Percentiles rank a stretch among this genome's conserved stretches.
phyloP scores from a whole-genome alignment of 2,888 invertebrate species.

The Heteropelma amictum region DNA sequence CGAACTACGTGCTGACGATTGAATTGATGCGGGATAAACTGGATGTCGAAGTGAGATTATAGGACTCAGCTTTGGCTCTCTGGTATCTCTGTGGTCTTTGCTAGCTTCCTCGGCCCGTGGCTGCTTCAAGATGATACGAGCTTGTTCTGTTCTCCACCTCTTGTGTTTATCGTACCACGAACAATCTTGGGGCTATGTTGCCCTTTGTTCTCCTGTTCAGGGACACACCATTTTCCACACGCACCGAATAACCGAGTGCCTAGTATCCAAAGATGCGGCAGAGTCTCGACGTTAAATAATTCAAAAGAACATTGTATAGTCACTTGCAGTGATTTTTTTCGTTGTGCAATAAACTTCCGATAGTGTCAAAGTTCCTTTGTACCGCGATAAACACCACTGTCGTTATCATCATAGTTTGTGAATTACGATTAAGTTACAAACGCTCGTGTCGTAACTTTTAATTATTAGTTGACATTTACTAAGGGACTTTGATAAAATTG shows the following conservation, averaged over 20 bases:
- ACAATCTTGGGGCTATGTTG: slow-evolving; percentile 39
- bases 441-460: too few species aligned
- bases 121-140: slow-evolving; percentile 45
- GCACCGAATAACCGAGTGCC: slow-evolving; percentile 1
- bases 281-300: too few species aligned
- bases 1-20: slow-evolving; percentile 48
- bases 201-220: slow-evolving; percentile 12
- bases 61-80: slow-evolving; percentile 40
- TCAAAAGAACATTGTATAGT: too few species aligned
- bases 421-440: too few species aligned
- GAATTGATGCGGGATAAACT: slow-evolving; percentile 55
- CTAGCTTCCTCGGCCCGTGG: slow-evolving; percentile 11
- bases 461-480: too few species aligned
- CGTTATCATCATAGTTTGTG: too few species aligned
- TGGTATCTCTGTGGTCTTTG: slow-evolving; percentile 44
- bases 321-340: too few species aligned
- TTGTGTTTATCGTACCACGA: slow-evolving; percentile 1
- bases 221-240: background rate
- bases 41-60: slow-evolving; percentile 53
- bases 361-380: too few species aligned
- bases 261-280: too few species aligned
- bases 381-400: too few species aligned
- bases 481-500: too few species aligned
- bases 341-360: too few species aligned
- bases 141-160: slow-evolving; percentile 34